Conservation (phyloP, 2,113 vertebrate species). For the Tachysurus vachellii region DNA sequence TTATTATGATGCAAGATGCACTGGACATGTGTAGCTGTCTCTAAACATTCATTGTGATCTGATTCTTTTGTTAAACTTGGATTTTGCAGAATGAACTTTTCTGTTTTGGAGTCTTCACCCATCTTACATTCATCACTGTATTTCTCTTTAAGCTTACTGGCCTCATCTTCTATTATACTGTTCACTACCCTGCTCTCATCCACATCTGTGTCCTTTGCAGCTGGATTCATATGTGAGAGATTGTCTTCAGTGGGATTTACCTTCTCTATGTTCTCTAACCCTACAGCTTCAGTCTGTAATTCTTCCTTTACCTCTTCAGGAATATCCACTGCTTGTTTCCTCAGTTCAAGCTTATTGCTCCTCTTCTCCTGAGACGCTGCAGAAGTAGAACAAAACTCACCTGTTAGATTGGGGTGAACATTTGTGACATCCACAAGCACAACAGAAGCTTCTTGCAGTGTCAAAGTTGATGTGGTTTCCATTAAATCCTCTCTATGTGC, state of each 20-base stretch:
- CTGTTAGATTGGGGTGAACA: not conserved
- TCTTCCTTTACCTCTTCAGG: not conserved
- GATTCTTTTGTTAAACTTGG: not conserved
- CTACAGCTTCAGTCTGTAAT: not conserved
- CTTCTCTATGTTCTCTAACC: not conserved
- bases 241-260: not conserved
- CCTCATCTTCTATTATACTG: not conserved
- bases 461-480: not conserved
- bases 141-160: not conserved
- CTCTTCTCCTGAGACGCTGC: not conserved
- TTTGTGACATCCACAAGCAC: conserved; percentile 1
- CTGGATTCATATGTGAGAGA: not conserved
- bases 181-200: not conserved
- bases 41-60: not conserved
- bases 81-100: not conserved
- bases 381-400: not conserved
- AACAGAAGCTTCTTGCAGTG: not conserved
- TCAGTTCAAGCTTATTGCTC: not conserved
- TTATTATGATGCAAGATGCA: not conserved
- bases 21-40: not conserved
- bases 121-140: not conserved
- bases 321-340: not conserved
- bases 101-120: not conserved
- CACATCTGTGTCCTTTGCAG: not conserved
- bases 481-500: not conserved